Conservation (phyloP, 2,888 invertebrate genomes). For the Steromphala cineraria region DNA sequence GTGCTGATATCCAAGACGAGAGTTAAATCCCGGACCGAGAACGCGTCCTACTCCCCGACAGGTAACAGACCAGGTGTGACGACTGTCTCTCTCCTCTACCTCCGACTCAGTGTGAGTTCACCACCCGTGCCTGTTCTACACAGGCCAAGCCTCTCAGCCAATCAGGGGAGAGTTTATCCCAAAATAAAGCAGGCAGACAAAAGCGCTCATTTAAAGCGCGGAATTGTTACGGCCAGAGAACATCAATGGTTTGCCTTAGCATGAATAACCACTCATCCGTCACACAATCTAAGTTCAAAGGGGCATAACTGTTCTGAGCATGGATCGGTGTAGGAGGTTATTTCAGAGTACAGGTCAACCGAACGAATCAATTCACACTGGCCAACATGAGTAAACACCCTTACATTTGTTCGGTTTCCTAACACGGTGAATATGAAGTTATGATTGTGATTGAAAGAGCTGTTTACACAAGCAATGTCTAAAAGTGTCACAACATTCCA, state of each 20-base stretch:
- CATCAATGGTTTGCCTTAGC: background rate
- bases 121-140: background rate
- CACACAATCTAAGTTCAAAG: background rate
- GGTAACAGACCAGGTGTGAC: background rate
- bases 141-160: background rate
- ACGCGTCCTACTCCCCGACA: background rate
- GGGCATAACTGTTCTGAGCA: background rate
- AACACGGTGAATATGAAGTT: background rate
- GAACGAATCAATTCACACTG: background rate
- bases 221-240: background rate
- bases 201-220: background rate
- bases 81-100: background rate
- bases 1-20: too few species aligned
- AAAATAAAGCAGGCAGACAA: conserved; percentile 8
- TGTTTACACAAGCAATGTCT: background rate
- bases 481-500: background rate
- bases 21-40: too few species aligned
- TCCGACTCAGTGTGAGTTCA: background rate
- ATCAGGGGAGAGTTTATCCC: background rate
- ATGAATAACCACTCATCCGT: background rate
- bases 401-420: background rate
- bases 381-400: background rate
- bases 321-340: background rate
- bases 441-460: background rate
- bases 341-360: background rate